Evolutionary conservation across 1,140 invertebrate species (phyloP).

Genomic region (Macrosteles quadrilineatus): DNA sequence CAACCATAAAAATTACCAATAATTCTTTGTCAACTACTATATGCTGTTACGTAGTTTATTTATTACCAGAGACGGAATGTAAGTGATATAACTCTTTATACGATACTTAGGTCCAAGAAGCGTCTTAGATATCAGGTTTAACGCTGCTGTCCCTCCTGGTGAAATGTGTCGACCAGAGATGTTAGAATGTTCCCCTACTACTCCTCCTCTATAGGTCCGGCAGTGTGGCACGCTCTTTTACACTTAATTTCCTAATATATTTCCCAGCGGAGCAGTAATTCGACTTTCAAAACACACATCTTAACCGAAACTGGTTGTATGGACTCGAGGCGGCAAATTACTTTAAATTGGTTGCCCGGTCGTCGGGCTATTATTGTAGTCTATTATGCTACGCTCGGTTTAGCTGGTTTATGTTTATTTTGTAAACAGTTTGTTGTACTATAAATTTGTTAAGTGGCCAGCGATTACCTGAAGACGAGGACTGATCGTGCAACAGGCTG

Average conservation of each 20-base stretch:
- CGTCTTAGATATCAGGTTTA: too few species aligned
- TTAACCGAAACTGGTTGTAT: conserved; percentile 24
- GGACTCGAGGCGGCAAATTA: conserved; percentile 20
- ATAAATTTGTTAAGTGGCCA: conserved; percentile 7
- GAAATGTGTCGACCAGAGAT: too few species aligned
- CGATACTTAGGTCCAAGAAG: too few species aligned
- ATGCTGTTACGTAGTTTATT: too few species aligned
- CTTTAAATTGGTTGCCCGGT: background rate
- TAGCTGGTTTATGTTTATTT: conserved; percentile 16
- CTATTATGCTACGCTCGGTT: conserved; percentile 16
- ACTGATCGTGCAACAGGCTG: background rate
- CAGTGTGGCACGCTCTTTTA: conserved; percentile 5
- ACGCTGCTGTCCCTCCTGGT: too few species aligned
- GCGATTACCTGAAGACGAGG: background rate
- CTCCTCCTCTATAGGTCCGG: too few species aligned
- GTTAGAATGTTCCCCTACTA: too few species aligned
- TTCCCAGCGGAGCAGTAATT: conserved; percentile 11
- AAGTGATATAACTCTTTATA: too few species aligned
- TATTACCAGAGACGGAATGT: too few species aligned
- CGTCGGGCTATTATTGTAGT: conserved; percentile 8
- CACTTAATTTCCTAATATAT: conserved; percentile 26
- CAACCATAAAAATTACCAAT: too few species aligned
- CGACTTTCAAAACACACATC: conserved; percentile 25
- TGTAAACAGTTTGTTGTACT: conserved; percentile 16
- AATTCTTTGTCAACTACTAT: too few species aligned